A percentile compares a stretch with the other conserved stretches of the same genome.
These are phyloP conservation scores for Burhinus bistriatus DNA, from an alignment of 2,113 vertebrate species.

Conservation along the genomic window DNA sequence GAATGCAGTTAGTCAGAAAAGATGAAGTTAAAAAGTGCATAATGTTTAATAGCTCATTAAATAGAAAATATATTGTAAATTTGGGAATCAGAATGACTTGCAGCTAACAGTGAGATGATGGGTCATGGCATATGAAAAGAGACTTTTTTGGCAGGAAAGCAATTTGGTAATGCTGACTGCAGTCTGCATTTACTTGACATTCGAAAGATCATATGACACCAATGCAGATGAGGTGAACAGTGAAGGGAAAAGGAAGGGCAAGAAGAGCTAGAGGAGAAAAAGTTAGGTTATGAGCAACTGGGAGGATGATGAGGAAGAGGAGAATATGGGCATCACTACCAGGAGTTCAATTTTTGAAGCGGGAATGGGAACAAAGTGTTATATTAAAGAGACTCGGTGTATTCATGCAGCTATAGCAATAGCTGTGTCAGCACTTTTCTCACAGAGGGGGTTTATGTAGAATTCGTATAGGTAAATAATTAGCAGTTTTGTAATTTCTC, in stretches of 20 bases:
- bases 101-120: slow-evolving; percentile 29
- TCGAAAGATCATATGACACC: slow-evolving; percentile 55
- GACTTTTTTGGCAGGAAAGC: slow-evolving; percentile 40
- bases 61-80: slow-evolving; percentile 50
- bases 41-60: slow-evolving; percentile 58
- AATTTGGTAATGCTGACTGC: slow-evolving; percentile 50
- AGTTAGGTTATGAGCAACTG: neutral
- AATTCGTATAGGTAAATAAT: neutral
- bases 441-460: neutral
- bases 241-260: slow-evolving; percentile 23
- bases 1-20: slow-evolving; percentile 43
- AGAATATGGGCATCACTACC: neutral
- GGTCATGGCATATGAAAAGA: slow-evolving; percentile 43
- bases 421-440: neutral
- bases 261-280: slow-evolving; percentile 36
- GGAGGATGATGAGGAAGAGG: neutral
- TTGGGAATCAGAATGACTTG: slow-evolving; percentile 35
- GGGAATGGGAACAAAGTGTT: neutral
- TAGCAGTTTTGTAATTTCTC: neutral
- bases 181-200: slow-evolving; percentile 55
- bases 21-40: slow-evolving; percentile 23
- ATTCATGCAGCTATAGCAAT: neutral
- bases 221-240: slow-evolving; percentile 44
- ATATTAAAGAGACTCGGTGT: neutral
- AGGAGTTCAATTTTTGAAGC: neutral